Evolutionary conservation across 1,140 invertebrate genomes (phyloP).

Genomic region (Trachymyrmex cornetzi): DNA sequence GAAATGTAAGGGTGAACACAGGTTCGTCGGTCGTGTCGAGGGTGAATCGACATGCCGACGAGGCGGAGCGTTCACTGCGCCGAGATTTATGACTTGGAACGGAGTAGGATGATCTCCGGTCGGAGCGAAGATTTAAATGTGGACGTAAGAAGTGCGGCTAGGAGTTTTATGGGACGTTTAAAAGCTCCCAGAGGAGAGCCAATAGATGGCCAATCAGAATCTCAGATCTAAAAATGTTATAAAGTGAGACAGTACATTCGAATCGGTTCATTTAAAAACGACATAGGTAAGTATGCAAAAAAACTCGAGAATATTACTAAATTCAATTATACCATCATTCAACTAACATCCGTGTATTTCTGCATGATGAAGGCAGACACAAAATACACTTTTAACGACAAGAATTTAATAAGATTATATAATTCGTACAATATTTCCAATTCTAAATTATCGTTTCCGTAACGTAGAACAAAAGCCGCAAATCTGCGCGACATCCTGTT

Average conservation of each 20-base stretch:
- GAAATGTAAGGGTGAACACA: slow-evolving; percentile 36
- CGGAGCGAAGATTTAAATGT: slow-evolving; percentile 50
- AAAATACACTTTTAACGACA: not conserved
- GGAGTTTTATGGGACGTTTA: slow-evolving; percentile 44
- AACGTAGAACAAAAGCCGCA: not conserved
- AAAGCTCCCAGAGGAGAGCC: slow-evolving; percentile 17
- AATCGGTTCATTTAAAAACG: not conserved
- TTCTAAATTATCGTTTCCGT: not conserved
- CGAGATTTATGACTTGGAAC: slow-evolving; percentile 46
- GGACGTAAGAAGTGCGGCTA: slow-evolving; percentile 26
- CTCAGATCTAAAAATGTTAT: slow-evolving; percentile 18
- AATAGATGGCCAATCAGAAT: slow-evolving; percentile 53
- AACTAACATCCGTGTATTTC: not conserved
- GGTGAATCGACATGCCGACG: slow-evolving; percentile 53
- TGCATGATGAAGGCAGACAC: not conserved
- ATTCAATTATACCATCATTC: not conserved
- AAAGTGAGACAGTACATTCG: not conserved
- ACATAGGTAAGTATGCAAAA: not conserved
- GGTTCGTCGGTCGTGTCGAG: slow-evolving; percentile 45
- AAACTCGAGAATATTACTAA: not conserved
- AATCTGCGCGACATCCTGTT: slow-evolving; percentile 29
- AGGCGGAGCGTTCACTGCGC: slow-evolving; percentile 31
- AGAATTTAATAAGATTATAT: not conserved
- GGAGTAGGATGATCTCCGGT: slow-evolving; percentile 38
- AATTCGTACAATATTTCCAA: not conserved